phyloP scores from a whole-genome alignment of 2,113 vertebrate genomes.

The Actenoides lindsayi region DNA sequence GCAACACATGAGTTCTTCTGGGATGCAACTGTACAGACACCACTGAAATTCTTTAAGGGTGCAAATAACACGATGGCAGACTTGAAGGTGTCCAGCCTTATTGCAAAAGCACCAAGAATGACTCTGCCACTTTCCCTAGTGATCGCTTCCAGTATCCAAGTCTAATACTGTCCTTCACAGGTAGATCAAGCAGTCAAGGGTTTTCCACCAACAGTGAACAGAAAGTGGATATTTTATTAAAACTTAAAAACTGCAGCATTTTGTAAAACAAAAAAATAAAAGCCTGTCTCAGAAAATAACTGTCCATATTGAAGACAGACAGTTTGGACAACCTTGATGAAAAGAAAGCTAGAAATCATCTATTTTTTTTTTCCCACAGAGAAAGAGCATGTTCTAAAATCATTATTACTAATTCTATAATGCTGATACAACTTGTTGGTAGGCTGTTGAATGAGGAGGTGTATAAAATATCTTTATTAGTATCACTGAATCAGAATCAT shows the following conservation, averaged over 20 bases:
- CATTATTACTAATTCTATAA: background rate
- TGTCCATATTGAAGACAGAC: background rate
- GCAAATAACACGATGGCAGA: background rate
- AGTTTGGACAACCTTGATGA: rapidly evolving
- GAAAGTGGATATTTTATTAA: background rate
- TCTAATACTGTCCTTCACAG: background rate
- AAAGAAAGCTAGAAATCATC: background rate
- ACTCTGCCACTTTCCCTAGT: background rate
- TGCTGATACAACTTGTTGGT: background rate
- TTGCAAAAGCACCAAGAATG: background rate
- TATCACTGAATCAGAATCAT: background rate
- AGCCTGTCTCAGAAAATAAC: rapidly evolving
- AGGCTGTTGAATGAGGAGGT: background rate
- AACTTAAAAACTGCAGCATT: background rate
- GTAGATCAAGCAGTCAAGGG: background rate
- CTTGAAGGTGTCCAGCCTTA: background rate
- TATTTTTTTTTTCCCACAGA: background rate
- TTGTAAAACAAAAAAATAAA: background rate
- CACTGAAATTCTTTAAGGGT: background rate
- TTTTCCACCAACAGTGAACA: background rate
- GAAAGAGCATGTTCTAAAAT: background rate
- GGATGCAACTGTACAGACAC: background rate
- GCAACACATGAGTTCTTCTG: background rate
- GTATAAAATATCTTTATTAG: background rate
- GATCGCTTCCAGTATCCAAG: background rate